Evolutionary conservation across 37 sponge, comb jelly and placozoan genomes (phyloP), one percentile per base, ranked within the genome.

Genomic region (Axinella damicornis): DNA sequence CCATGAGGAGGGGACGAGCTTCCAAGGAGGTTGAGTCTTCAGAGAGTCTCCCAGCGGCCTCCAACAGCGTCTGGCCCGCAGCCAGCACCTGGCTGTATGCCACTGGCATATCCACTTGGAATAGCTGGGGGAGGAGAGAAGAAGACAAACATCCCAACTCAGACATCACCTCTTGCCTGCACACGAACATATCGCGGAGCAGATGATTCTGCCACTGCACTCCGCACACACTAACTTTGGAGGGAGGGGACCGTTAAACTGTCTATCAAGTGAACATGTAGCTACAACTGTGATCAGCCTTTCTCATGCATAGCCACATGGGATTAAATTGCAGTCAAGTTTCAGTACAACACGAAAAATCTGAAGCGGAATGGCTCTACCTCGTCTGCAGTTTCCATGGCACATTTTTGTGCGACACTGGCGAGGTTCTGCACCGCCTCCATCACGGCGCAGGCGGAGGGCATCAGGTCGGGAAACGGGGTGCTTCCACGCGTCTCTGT

Each of bases 391-490:
- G 57, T 59, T 83, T 92, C 78, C 21, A 19, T 28, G 4, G 72
- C 57, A 14, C 71, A 39, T 1, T 27, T 76, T 35, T 83, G 64
- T 9, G 84, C 84, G 32, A 75, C 61, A 25, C 56, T 56, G 39
- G 69, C 52, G 53, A 92, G 54, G 11, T 87, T 67, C 20, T 87
- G 71, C 70, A 92, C 80, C 0, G 85, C 64, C 17, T 75, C 92
- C 41, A 71, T 80, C 25, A 83, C 76, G 69, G 80, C 35, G 57
- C 33, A 53, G 32, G 84, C 69, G 30, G 80, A 35, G n/a, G 79
- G 74, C 53, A 58, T 22, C 30, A 78, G 39, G 40, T 72, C 78
- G 2, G 78, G 73, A 19, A 71, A 83, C 21, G 79, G 81, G 24
- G 54, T 52, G 46, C 55, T 56, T 11, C 69, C 84, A 15, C 68